Conservation (phyloP, 2,797 vertebrate genomes). For the Prionace glauca region DNA sequence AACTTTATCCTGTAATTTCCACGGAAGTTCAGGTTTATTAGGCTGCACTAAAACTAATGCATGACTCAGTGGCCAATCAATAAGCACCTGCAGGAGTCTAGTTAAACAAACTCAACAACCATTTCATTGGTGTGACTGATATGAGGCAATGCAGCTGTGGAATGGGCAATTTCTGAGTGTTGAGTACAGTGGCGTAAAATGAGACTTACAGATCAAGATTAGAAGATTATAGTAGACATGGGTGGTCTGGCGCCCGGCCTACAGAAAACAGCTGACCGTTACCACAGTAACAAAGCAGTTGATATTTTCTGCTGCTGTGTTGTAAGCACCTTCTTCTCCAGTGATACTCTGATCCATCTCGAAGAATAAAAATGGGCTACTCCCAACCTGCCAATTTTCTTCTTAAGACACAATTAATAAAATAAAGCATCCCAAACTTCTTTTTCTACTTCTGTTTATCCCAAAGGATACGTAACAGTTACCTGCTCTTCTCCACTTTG, state of each 20-base stretch:
- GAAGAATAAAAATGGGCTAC: background rate
- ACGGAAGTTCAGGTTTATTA: background rate
- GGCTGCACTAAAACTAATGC: background rate
- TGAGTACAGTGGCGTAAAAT: background rate
- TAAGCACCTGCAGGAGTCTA: background rate
- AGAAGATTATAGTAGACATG: background rate
- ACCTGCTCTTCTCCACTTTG: background rate
- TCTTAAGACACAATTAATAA: background rate
- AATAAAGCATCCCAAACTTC: background rate
- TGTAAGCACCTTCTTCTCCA: background rate
- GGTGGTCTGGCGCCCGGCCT: constrained; percentile 23
- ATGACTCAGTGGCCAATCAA: background rate
- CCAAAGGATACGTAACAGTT: background rate
- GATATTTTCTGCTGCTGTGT: background rate
- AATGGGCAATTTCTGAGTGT: background rate
- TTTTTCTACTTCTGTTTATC: background rate
- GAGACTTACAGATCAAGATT: constrained; percentile 22
- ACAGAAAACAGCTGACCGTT: background rate
- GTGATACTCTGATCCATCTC: background rate
- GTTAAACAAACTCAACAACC: background rate
- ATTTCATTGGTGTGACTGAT: background rate
- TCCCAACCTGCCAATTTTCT: background rate
- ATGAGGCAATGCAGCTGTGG: background rate
- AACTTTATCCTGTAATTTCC: background rate
- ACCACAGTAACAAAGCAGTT: background rate